Conservation (phyloP, 1,140 invertebrate species). For the Hesperophylax magnus region DNA sequence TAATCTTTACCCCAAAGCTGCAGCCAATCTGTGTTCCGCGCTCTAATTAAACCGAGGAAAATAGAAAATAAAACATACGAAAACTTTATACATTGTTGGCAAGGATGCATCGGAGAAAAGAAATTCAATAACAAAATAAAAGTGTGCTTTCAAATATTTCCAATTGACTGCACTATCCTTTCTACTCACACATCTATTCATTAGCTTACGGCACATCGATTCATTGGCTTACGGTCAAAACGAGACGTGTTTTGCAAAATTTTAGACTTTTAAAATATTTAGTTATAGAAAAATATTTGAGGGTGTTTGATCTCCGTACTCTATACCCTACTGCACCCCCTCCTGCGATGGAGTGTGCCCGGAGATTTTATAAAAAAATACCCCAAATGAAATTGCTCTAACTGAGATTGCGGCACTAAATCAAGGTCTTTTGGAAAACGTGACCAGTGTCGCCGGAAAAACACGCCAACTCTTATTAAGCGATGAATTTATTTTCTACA, state of each 20-base stretch:
- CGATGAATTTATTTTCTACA: too few species aligned
- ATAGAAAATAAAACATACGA: too few species aligned
- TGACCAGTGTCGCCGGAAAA: conserved; percentile 24
- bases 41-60: neutral
- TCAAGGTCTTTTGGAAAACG: conserved; percentile 46
- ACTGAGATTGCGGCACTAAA: conserved; percentile 55
- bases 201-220: too few species aligned
- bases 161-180: too few species aligned
- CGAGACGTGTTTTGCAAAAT: too few species aligned
- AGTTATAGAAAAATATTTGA: neutral
- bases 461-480: neutral
- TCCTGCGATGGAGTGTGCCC: conserved; percentile 7
- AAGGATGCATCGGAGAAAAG: too few species aligned
- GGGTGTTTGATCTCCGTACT: neutral
- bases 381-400: conserved; percentile 53
- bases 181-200: too few species aligned
- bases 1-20: conserved; percentile 50
- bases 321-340: neutral
- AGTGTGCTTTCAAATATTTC: too few species aligned
- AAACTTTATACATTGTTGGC: too few species aligned
- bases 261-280: too few species aligned
- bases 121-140: too few species aligned
- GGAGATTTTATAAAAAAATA: conserved; percentile 52
- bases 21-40: neutral
- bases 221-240: too few species aligned